Base-by-base conservation (phyloP, 2,888 invertebrate genomes). In the Pandemis corylana region DNA sequence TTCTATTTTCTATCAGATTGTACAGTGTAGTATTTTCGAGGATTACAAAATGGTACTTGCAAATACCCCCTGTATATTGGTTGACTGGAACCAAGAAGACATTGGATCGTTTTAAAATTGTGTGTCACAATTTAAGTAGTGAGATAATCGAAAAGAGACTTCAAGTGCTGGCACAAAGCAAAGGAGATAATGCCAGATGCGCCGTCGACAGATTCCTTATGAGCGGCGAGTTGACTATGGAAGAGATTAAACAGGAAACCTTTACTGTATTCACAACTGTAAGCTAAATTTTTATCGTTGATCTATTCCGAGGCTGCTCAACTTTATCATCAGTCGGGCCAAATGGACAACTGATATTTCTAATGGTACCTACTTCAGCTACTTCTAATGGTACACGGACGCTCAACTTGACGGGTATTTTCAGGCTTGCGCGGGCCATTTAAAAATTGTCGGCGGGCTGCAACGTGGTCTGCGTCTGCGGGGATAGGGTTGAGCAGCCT, bases 11-110 rank as follows among this genome's bases (percentile, higher is more conserved):
- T 44, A 13, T 44, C 84, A 92, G 92, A 0, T 73, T 90, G 6
- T 92, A 93, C 77, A 79, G 80, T 2, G 67, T 87, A 0, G 80
- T 90, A 2, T 92, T 89, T 77, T 77, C 78, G n/a, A 89, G 85
- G 74, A 91, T 92, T 86, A 89, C 89, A 0, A 82, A 80, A 67
- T 92, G 91, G 91, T 93, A 91, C 91, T 82, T 90, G 0, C 91
- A 90, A 59, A 83, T 92, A 65, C 91, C 92, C 0, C 0, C 89
- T 0, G 76, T 92, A 3, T 89, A 81, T 77, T 89, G 89, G 86
- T 12, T 90, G 5, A 70, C 82, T 0, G 90, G 90, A 0, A 79
- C 75, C 5, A 81, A 82, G 68, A 82, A 77, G 36, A 77, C 59
- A 13, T 83, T 90, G 12, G 71, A 81, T 2, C 69, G 83, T 56